Evolutionary conservation across 2,113 vertebrate species (phyloP).

Genomic region (Cavia aperea): DNA sequence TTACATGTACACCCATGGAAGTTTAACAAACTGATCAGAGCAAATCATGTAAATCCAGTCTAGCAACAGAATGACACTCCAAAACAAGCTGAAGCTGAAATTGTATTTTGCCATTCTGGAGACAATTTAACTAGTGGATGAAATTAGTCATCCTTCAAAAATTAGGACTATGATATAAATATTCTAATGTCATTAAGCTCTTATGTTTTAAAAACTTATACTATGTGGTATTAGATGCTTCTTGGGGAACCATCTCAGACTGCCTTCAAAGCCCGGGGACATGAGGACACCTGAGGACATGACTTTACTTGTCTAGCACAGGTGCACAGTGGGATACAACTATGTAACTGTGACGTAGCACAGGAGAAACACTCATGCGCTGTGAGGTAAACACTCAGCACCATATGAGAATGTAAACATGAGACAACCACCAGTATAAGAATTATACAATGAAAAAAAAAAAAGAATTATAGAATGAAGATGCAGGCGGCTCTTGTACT

Average conservation of each 20-base stretch:
- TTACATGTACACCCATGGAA: neutral
- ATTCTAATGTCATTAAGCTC: constrained; percentile 7
- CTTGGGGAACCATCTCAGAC: neutral
- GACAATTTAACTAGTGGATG: neutral
- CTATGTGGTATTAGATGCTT: neutral
- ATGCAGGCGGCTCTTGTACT: neutral
- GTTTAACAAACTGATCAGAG: constrained; percentile 15
- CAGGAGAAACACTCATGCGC: neutral
- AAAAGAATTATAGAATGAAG: neutral
- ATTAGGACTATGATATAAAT: neutral
- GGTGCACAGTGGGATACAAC: neutral
- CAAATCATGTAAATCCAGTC: neutral
- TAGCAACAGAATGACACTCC: neutral
- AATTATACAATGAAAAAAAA: neutral
- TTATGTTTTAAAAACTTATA: constrained; percentile 10
- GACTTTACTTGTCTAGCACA: neutral
- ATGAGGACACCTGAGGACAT: neutral
- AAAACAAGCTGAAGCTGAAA: constrained; percentile 27
- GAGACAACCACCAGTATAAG: neutral
- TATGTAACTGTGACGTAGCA: neutral
- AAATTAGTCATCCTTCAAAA: constrained; percentile 28
- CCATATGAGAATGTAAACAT: neutral
- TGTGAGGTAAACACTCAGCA: neutral
- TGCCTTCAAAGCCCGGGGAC: neutral
- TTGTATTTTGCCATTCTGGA: constrained; percentile 2